phyloP scores from a whole-genome alignment of 2,113 vertebrate genomes.

The Picathartes gymnocephalus region DNA sequence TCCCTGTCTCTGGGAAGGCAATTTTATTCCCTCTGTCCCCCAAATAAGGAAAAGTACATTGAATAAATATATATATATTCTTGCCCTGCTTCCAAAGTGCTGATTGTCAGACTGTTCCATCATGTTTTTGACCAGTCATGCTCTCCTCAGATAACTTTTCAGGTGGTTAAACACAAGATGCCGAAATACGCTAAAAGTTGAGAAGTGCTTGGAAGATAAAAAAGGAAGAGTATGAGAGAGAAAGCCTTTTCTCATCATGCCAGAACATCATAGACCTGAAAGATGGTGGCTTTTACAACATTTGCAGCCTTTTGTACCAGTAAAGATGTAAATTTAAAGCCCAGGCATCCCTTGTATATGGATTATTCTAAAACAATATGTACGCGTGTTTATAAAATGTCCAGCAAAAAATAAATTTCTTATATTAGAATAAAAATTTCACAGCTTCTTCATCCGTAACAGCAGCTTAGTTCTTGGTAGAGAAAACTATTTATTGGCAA shows the following conservation, averaged over 20 bases:
- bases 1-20: background rate
- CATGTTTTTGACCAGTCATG: background rate
- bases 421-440: background rate
- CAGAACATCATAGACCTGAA: background rate
- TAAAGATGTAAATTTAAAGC: background rate
- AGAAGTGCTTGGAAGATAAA: background rate
- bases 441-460: background rate
- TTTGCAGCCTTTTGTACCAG: background rate
- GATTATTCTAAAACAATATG: background rate
- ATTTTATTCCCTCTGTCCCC: fast-evolving
- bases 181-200: background rate
- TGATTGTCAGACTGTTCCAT: background rate
- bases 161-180: background rate
- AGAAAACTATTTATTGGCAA: background rate
- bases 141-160: background rate
- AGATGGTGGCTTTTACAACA: background rate
- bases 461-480: background rate
- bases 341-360: background rate
- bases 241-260: background rate
- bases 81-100: background rate
- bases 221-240: background rate
- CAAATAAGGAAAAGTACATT: background rate
- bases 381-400: background rate
- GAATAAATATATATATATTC: background rate
- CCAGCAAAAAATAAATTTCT: background rate